A percentile compares a stretch with the other conserved stretches of the same genome.
Evolutionary conservation across 2,113 vertebrate species (phyloP).

Genomic region (Chaetorhynchus papuensis): DNA sequence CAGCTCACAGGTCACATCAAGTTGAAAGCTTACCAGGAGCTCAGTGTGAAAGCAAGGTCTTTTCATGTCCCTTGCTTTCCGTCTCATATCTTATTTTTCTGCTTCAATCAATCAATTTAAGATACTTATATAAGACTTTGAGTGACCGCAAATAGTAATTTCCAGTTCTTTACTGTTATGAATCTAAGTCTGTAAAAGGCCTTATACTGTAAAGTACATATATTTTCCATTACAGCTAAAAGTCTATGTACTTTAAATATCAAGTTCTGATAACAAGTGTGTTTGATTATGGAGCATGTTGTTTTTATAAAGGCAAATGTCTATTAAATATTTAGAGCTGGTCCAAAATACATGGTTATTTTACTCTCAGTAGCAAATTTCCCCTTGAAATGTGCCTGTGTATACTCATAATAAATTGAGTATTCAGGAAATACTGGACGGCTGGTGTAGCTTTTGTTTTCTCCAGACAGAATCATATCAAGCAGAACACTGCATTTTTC

Average conservation of each 20-base stretch:
- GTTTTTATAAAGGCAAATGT: not conserved
- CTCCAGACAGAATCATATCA: not conserved
- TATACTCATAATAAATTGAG: not conserved
- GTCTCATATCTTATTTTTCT: not conserved
- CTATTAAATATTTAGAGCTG: not conserved
- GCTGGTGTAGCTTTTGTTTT: not conserved
- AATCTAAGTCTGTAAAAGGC: not conserved
- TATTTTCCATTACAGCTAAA: not conserved
- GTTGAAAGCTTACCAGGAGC: not conserved
- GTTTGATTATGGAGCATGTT: not conserved
- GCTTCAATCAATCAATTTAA: not conserved
- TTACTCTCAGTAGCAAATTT: not conserved
- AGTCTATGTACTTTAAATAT: not conserved
- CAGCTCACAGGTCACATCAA: not conserved
- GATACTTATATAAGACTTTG: not conserved
- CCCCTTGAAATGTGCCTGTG: rapidly evolving
- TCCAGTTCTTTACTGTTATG: not conserved
- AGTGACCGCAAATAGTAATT: not conserved
- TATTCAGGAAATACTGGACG: not conserved
- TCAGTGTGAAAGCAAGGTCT: not conserved
- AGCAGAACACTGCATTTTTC: not conserved
- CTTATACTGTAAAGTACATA: not conserved
- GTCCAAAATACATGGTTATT: not conserved
- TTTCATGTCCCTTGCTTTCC: not conserved
- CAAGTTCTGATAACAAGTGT: not conserved